These are phyloP conservation scores for Diplodus puntazzo DNA, from an alignment of 2,797 vertebrate species.

Conservation along the genomic window DNA sequence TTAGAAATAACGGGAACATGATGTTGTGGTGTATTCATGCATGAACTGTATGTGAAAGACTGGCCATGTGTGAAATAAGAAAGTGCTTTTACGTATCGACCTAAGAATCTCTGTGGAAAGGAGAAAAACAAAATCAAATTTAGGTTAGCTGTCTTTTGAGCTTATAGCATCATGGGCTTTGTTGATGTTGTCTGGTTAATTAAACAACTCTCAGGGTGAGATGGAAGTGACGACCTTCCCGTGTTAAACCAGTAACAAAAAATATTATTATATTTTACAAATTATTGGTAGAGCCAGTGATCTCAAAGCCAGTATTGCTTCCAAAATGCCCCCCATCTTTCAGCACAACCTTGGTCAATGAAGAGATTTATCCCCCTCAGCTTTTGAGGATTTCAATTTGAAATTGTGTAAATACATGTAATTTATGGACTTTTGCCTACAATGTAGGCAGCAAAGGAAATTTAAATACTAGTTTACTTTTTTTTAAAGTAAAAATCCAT, in stretches of 20 bases:
- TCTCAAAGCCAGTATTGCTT: slow-evolving; percentile 41
- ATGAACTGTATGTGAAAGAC: slow-evolving; percentile 59
- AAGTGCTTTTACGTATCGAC: slow-evolving; percentile 52
- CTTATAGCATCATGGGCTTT: slow-evolving; percentile 42
- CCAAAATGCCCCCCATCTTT: slow-evolving; percentile 32
- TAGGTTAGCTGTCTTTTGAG: slow-evolving; percentile 41
- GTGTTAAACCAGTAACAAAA: slow-evolving; percentile 58
- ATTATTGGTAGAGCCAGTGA: slow-evolving; percentile 34
- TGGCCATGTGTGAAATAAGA: slow-evolving; percentile 56
- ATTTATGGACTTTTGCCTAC: slow-evolving; percentile 93
- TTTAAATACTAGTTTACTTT: slow-evolving; percentile 46
- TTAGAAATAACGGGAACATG: slow-evolving; percentile 74
- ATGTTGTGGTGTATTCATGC: slow-evolving; percentile 57
- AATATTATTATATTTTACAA: slow-evolving; percentile 32
- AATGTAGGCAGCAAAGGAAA: slow-evolving; percentile 83
- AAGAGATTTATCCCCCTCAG: slow-evolving; percentile 75
- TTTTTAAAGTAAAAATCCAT: slow-evolving; percentile 61
- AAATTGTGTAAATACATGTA: slow-evolving; percentile 93
- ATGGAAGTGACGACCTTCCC: slow-evolving; percentile 57
- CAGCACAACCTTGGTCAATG: slow-evolving; percentile 39
- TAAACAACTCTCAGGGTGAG: slow-evolving; percentile 81
- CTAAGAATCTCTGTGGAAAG: slow-evolving; percentile 49
- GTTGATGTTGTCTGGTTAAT: slow-evolving; percentile 62
- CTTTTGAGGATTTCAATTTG: slow-evolving; percentile 78
- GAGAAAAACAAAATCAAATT: slow-evolving; percentile 42